A percentile compares a stretch with the other conserved stretches of the same genome.
Evolutionary conservation across 2,888 invertebrate species (phyloP).

Genomic region (Nomada fabriciana): DNA sequence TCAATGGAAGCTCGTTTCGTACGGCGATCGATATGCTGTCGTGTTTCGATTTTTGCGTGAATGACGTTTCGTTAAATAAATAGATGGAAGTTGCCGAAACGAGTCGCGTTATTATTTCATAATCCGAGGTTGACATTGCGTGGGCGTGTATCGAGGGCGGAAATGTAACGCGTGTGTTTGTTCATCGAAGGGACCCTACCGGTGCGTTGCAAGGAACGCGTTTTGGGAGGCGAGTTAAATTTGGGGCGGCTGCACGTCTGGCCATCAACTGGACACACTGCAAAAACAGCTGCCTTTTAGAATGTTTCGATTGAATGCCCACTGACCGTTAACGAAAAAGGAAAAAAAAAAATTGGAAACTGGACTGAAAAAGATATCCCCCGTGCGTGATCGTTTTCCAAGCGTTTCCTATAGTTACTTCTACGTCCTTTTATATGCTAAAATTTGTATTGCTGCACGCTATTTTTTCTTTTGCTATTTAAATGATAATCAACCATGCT

Average conservation of each 20-base stretch:
- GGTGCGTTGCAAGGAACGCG: conserved; percentile 66
- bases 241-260: conserved; percentile 68
- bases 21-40: background rate
- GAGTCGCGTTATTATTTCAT: conserved; percentile 63
- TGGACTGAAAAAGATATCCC: background rate
- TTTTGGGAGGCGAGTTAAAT: conserved; percentile 72
- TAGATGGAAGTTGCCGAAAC: conserved; percentile 28
- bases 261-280: conserved; percentile 78
- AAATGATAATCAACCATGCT: background rate
- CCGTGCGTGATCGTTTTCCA: background rate
- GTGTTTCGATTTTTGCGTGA: background rate
- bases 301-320: conserved; percentile 66
- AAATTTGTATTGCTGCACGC: too few relatives aligned
- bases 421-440: too few relatives aligned
- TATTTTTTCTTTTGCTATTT: background rate
- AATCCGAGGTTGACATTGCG: conserved; percentile 58
- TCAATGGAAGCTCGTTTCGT: background rate
- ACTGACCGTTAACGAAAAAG: conserved; percentile 40
- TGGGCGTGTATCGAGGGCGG: conserved; percentile 68
- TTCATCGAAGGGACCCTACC: conserved; percentile 69
- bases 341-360: conserved; percentile 8
- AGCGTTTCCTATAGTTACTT: background rate
- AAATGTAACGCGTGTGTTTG: conserved; percentile 72
- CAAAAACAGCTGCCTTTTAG: conserved; percentile 78
- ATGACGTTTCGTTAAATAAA: conserved; percentile 37